phyloP scores from a whole-genome alignment of 2,113 vertebrate species.

The Stegostoma tigrinum region DNA sequence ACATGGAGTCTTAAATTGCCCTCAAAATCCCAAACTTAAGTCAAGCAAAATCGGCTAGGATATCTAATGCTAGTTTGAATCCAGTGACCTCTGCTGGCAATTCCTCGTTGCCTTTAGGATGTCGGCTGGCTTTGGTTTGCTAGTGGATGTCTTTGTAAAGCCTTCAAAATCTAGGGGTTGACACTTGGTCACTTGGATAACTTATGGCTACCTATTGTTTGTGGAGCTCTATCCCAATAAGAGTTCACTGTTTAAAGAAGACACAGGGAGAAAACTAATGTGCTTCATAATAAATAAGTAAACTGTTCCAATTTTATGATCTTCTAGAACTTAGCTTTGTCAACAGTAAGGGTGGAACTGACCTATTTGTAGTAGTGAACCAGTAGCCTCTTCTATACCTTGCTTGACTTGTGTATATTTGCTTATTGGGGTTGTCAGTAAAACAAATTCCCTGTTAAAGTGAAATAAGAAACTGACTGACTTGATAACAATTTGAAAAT shows the following conservation, averaged over 20 bases:
- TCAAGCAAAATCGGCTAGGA: background rate
- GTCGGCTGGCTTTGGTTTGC: background rate
- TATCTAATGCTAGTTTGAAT: background rate
- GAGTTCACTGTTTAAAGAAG: background rate
- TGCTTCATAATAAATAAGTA: too few relatives aligned
- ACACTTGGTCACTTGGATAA: background rate
- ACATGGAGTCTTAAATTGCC: background rate
- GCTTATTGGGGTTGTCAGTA: background rate
- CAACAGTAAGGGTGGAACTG: background rate
- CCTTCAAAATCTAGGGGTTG: background rate
- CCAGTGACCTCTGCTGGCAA: background rate
- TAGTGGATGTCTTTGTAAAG: background rate
- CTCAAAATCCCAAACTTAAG: background rate
- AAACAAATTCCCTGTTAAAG: background rate
- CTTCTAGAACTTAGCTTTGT: background rate
- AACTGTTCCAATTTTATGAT: background rate
- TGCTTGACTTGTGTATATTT: background rate
- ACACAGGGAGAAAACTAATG: background rate
- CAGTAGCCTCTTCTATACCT: background rate
- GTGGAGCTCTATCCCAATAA: background rate
- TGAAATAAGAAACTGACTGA: background rate
- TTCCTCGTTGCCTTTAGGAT: background rate
- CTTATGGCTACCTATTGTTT: background rate
- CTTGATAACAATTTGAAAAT: background rate
- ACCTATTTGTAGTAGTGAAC: background rate